phyloP scores from a whole-genome alignment of 2,888 invertebrate species.

The Electrophaes corylata region DNA sequence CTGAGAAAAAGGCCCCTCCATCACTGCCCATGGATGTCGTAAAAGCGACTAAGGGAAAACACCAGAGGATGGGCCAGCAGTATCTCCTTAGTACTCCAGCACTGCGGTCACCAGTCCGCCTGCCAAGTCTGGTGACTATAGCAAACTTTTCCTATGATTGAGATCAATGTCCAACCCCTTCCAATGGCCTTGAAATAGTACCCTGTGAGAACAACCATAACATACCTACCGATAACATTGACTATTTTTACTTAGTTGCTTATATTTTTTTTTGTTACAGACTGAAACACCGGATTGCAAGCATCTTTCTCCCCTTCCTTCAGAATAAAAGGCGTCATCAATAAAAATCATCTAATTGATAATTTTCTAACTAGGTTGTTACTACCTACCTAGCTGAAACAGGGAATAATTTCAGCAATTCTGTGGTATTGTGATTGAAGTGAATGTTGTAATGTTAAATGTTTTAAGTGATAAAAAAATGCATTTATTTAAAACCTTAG shows the following conservation, averaged over 20 bases:
- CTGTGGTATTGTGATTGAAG: neutral
- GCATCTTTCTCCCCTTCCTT: conserved; percentile 80
- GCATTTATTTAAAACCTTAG: conserved; percentile 21
- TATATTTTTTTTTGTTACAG: conserved; percentile 61
- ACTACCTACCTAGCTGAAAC: neutral
- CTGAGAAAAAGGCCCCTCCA: too few species aligned
- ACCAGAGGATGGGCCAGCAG: too few species aligned
- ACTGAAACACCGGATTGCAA: conserved; percentile 78
- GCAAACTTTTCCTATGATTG: too few species aligned
- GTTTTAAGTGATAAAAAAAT: conserved; percentile 1
- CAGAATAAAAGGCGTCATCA: conserved; percentile 68
- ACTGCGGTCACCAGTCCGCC: too few species aligned
- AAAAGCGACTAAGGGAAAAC: too few species aligned
- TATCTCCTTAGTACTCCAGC: too few species aligned
- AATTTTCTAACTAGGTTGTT: neutral
- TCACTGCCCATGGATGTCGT: too few species aligned
- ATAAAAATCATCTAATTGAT: conserved; percentile 35
- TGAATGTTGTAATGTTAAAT: neutral
- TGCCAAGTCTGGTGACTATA: too few species aligned
- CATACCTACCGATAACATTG: too few species aligned
- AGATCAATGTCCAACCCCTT: too few species aligned
- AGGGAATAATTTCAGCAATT: neutral
- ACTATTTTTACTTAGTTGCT: neutral
- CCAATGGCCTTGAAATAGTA: too few species aligned
- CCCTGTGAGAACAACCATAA: neutral